These are phyloP conservation scores for Deilephila elpenor DNA, from an alignment of 2,888 invertebrate species.

Conservation along the genomic window DNA sequence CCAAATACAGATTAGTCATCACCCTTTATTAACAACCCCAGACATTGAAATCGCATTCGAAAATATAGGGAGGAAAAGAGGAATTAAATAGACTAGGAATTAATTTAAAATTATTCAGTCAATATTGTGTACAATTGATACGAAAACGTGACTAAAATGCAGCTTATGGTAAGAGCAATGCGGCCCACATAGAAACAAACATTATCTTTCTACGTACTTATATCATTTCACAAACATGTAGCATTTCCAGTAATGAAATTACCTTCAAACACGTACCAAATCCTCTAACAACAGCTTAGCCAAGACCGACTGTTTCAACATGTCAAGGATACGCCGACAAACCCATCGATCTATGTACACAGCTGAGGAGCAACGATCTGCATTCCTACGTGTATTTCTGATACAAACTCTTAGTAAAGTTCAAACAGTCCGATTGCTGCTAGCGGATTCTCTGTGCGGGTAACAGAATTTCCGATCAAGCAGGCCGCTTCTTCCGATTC, in stretches of 20 bases:
- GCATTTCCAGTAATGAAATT: background rate
- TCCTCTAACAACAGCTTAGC: background rate
- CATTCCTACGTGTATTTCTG: constrained; percentile 15
- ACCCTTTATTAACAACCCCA: no score
- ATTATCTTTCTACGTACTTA: background rate
- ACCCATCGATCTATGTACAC: constrained; percentile 15
- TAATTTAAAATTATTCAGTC: no score
- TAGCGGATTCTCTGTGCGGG: constrained; percentile 76
- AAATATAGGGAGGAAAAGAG: no score
- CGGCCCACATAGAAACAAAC: background rate
- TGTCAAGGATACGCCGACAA: constrained; percentile 5
- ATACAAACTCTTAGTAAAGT: constrained; percentile 61
- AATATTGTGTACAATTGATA: no score
- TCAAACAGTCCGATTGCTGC: constrained; percentile 58
- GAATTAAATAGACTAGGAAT: no score
- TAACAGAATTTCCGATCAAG: constrained; percentile 79
- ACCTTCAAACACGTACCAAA: background rate
- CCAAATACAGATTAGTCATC: no score
- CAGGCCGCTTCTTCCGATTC: constrained; percentile 60
- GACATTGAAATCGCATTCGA: no score
- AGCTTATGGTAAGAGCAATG: no score
- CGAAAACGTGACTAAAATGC: no score
- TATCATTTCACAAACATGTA: background rate
- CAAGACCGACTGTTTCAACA: background rate
- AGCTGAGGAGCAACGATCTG: background rate